phyloP scores from a whole-genome alignment of 2,797 vertebrate species.

The Sus cebifrons region DNA sequence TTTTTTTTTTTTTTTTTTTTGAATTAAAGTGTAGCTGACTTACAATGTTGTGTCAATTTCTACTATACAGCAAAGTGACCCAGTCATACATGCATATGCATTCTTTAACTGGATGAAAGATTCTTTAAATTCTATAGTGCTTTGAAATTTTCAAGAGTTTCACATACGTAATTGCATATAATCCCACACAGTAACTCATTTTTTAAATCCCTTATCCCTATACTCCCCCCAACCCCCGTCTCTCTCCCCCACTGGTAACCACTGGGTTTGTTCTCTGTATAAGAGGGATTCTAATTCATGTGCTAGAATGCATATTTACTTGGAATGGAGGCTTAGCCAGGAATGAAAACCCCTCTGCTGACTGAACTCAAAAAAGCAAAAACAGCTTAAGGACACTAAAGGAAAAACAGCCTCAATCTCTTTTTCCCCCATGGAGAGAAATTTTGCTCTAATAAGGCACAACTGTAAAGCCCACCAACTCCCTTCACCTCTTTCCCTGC shows the following conservation, averaged over 20 bases:
- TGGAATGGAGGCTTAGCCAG: slow-evolving; percentile 60
- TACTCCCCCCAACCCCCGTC: not conserved
- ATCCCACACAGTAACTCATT: not conserved
- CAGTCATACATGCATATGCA: too few relatives aligned
- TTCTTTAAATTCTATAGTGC: not conserved
- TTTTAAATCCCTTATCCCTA: not conserved
- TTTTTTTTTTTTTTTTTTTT: not conserved
- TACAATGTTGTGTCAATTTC: too few relatives aligned
- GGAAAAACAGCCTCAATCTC: slow-evolving; percentile 59
- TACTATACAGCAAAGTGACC: too few relatives aligned
- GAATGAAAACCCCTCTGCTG: slow-evolving; percentile 73
- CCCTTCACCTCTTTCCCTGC: slow-evolving; percentile 17
- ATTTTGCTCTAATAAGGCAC: slow-evolving; percentile 56
- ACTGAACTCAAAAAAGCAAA: slow-evolving; percentile 70
- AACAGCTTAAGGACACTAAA: slow-evolving; percentile 45
- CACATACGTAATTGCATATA: not conserved
- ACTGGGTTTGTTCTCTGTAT: not conserved
- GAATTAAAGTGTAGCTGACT: too few relatives aligned
- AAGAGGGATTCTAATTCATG: slow-evolving; percentile 51
- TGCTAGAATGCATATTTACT: slow-evolving; percentile 31
- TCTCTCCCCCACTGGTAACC: not conserved
- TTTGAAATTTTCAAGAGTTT: not conserved
- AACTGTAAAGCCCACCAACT: slow-evolving; percentile 51
- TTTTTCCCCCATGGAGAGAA: not conserved
- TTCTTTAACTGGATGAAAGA: not conserved